phyloP scores from a whole-genome alignment of 2,797 vertebrate genomes.

The Enteromius radiatus region DNA sequence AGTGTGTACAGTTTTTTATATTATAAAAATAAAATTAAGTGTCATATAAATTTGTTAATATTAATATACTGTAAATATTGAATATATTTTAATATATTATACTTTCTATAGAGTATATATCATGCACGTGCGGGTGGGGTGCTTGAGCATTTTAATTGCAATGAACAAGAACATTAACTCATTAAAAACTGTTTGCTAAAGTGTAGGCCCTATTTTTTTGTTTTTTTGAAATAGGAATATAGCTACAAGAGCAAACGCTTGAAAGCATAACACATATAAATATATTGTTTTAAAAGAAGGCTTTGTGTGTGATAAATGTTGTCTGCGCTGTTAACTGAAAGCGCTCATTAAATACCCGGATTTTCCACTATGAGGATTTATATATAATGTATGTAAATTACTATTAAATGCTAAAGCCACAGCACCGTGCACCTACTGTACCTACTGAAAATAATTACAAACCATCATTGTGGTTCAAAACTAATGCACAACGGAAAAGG shows the following conservation, averaged over 20 bases:
- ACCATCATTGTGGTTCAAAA: background rate
- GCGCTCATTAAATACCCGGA: background rate
- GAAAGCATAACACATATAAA: background rate
- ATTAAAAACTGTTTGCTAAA: background rate
- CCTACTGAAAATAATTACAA: background rate
- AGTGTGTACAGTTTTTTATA: background rate
- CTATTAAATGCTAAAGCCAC: background rate
- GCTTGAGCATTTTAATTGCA: too few relatives aligned
- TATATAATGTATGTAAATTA: background rate
- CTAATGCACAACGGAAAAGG: background rate
- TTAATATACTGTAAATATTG: too few relatives aligned
- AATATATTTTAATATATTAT: too few relatives aligned
- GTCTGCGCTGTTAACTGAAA: background rate
- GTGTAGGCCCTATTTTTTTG: background rate
- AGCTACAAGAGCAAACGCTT: background rate
- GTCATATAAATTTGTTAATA: too few relatives aligned
- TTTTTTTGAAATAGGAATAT: background rate
- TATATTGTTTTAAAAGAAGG: background rate
- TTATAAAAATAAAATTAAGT: background rate
- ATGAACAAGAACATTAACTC: background rate
- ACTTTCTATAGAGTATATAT: too few relatives aligned
- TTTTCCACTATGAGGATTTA: background rate
- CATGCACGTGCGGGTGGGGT: too few relatives aligned
- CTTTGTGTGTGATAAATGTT: background rate
- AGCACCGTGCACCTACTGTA: background rate